Base-by-base conservation (phyloP, 1,140 invertebrate species). In the Zaprionus ghesquierei region DNA sequence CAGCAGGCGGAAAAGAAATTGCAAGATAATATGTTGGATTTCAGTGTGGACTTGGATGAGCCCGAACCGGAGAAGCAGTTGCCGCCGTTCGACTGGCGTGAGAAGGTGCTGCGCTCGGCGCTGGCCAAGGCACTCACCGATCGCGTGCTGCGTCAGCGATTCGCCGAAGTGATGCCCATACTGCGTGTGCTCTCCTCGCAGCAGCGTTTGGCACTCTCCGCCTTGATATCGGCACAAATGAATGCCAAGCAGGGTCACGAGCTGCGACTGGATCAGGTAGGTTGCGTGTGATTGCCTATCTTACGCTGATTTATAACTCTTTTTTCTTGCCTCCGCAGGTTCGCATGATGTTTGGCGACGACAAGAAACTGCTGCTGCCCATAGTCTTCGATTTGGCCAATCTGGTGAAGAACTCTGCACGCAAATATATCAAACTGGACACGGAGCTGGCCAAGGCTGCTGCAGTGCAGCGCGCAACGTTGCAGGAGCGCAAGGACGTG, bases 331-430 rank as follows among this genome's bases (percentile, higher is more conserved):
- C 9, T 10, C 9, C 18, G 9, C 51, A 94, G 93, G 92, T 94
- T 50, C 93, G 92, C 81, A 93, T 93, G 72, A 93, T 94, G 91
- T 93, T 94, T 77, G 93, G 92, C 58, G 93, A 94, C 66, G 93
- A 93, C 53, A 92, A 94, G 35, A 94, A 95, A 20, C 90, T 95
- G 2, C 92, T 94, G 90, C 77, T 95, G 38, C 95, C 95, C 22
- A 94, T 95, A 65, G 93, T 94, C 54, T 92, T 93, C 66, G 95
- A 95, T 79, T 94, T 95, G 73, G 94, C 94, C 1, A 94, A 94
- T 77, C 92, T 95, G 38, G 93, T 95, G 41, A 91, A 91, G 51
- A 92, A 91, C 59, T 92, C 93, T 0, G 90, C 93, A n/a, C 73
- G 78, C 64, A 89, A 78, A 86, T 93, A 79, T 20, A 81, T 91